These are phyloP conservation scores for Drosophila repleta DNA, from an alignment of 1,140 invertebrate genomes.

Conservation along the genomic window DNA sequence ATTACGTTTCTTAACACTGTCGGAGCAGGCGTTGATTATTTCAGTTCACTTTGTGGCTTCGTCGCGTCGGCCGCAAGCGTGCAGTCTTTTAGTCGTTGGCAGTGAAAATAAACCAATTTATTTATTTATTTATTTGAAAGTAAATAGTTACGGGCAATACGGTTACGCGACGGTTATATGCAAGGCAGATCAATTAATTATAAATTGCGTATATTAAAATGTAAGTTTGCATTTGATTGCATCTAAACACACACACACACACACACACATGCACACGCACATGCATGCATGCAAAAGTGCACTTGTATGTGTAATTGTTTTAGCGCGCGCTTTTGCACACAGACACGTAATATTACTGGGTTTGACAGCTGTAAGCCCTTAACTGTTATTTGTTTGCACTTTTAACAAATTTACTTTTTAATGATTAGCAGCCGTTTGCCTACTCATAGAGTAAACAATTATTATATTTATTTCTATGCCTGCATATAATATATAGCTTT, in stretches of 20 bases:
- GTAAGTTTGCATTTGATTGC: not conserved
- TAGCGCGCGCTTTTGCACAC: not conserved
- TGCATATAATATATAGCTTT: no score
- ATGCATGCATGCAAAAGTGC: not conserved
- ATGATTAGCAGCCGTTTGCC: conserved; percentile 1
- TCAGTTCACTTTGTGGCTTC: conserved; percentile 1
- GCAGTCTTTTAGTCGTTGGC: not conserved
- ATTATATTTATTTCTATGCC: not conserved
- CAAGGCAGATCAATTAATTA: not conserved
- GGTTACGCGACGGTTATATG: not conserved
- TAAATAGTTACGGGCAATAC: not conserved
- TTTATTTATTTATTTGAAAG: not conserved
- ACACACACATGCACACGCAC: not conserved
- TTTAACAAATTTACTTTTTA: conserved; percentile 7
- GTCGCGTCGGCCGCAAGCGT: not conserved
- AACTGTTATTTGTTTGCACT: conserved; percentile 13
- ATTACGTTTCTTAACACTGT: conserved; percentile 5
- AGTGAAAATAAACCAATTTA: not conserved
- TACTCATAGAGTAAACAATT: not conserved
- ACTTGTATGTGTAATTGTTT: not conserved
- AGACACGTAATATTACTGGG: not conserved
- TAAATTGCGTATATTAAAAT: not conserved
- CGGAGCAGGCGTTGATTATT: conserved; percentile 1
- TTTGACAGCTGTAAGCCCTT: conserved; percentile 23
- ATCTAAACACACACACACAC: not conserved